Percentiles rank a stretch among this genome's conserved stretches.
phyloP scores from a whole-genome alignment of 2,888 invertebrate species.

The Bimastos eiseni region DNA sequence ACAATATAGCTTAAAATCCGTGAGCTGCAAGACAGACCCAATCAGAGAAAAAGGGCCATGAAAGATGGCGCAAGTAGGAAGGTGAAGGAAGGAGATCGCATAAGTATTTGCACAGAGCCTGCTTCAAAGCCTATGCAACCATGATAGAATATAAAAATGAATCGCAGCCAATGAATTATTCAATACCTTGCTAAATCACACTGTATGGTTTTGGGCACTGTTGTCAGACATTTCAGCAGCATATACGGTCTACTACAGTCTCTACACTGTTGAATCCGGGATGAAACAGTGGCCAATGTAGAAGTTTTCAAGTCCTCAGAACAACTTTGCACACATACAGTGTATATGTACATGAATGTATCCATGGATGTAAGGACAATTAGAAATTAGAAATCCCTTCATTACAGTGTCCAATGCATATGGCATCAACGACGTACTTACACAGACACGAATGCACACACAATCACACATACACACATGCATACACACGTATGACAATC shows the following conservation, averaged over 20 bases:
- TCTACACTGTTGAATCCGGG: background rate
- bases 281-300: background rate
- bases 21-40: background rate
- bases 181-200: background rate
- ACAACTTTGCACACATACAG: background rate
- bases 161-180: background rate
- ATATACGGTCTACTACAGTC: no score
- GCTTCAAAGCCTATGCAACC: background rate
- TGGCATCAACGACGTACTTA: no score
- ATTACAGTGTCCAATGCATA: no score
- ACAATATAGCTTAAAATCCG: background rate
- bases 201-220: background rate
- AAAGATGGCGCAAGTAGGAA: background rate
- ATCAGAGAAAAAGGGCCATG: background rate
- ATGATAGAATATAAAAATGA: background rate
- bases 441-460: no score
- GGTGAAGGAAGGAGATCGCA: background rate
- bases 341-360: background rate
- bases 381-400: no score
- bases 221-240: background rate
- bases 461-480: background rate
- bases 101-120: no score
- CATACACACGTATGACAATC: background rate
- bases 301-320: background rate
- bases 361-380: no score